Conservation (phyloP, 2,888 invertebrate species). For the Andrena praecox region DNA sequence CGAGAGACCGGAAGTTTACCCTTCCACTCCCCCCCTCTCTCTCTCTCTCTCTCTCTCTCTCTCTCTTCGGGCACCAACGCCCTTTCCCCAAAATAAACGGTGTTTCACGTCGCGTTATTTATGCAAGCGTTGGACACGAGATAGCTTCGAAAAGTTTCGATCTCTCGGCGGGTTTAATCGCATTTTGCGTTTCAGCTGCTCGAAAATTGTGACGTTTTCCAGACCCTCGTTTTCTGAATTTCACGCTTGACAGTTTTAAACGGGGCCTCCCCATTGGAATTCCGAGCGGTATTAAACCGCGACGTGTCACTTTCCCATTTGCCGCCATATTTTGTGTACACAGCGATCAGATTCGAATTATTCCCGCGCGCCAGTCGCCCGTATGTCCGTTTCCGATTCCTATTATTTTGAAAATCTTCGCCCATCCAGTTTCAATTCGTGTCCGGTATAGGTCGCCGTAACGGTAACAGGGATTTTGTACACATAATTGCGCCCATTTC, state of each 20-base stretch:
- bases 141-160: constrained; percentile 66
- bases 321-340: constrained; percentile 26
- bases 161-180: constrained; percentile 61
- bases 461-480: neutral
- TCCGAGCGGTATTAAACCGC: constrained; percentile 58
- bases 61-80: constrained; percentile 18
- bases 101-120: constrained; percentile 68
- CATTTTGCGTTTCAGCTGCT: constrained; percentile 61
- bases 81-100: constrained; percentile 65
- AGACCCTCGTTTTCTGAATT: constrained; percentile 53
- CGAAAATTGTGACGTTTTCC: constrained; percentile 60
- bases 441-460: neutral
- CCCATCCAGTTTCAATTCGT: neutral
- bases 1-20: constrained; percentile 68
- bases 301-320: constrained; percentile 33
- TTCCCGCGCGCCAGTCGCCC: constrained; percentile 6
- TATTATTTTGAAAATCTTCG: neutral
- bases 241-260: constrained; percentile 61
- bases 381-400: neutral
- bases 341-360: constrained; percentile 41
- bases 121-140: constrained; percentile 63
- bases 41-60: neutral
- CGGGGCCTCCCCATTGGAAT: constrained; percentile 48
- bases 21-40: neutral
- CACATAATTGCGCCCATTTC: neutral